These are phyloP conservation scores for Alethe diademata DNA, from an alignment of 2,113 vertebrate genomes.

Conservation along the genomic window DNA sequence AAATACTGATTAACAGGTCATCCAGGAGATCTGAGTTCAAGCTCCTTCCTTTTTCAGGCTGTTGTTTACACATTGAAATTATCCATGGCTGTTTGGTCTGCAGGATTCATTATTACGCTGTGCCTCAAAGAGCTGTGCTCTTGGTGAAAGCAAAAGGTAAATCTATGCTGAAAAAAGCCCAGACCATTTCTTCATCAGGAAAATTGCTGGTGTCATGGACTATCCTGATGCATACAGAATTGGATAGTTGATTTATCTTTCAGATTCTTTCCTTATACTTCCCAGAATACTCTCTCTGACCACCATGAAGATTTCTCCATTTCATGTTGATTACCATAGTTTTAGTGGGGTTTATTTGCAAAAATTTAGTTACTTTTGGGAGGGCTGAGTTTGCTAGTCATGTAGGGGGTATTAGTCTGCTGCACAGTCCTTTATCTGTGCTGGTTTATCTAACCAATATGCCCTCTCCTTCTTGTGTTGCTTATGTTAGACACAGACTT, in stretches of 20 bases:
- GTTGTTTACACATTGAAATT: background rate
- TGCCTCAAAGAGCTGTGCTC: background rate
- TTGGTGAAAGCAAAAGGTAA: background rate
- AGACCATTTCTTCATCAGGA: background rate
- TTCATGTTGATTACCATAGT: background rate
- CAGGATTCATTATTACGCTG: background rate
- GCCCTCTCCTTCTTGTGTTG: background rate
- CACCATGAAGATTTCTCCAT: background rate
- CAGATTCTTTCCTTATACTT: background rate
- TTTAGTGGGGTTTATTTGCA: background rate
- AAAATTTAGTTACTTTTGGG: background rate
- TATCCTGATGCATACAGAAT: background rate
- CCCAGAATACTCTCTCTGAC: background rate
- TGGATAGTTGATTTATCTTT: background rate
- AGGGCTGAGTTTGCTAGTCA: background rate
- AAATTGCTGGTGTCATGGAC: background rate
- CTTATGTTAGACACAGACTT: background rate
- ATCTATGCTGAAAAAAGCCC: background rate
- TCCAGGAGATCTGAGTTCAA: background rate
- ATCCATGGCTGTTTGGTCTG: background rate
- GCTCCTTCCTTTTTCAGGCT: background rate
- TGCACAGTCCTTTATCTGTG: background rate
- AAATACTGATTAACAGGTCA: background rate
- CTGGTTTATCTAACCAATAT: background rate
- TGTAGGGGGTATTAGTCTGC: background rate